These are phyloP conservation scores for Drosophila basisetae DNA, from an alignment of 2,888 invertebrate genomes.

Conservation along the genomic window DNA sequence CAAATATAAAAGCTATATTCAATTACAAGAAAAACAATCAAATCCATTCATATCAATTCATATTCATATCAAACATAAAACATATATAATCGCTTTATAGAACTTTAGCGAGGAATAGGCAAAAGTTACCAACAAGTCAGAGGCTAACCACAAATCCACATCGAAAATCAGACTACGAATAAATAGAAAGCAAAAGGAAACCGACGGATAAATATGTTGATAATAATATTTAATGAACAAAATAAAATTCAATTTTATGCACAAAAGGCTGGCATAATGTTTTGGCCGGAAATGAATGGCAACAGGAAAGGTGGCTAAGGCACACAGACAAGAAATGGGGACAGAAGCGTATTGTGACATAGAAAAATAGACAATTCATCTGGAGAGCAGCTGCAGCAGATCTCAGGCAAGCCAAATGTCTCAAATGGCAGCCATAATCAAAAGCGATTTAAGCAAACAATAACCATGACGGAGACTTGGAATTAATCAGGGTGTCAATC, in stretches of 20 bases:
- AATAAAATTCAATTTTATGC: not conserved
- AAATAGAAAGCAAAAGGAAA: not conserved
- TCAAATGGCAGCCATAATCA: not conserved
- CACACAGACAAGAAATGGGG: not conserved
- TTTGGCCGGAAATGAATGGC: not conserved
- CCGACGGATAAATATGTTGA: not conserved
- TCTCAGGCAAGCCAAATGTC: not conserved
- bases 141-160: not conserved
- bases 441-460: not conserved
- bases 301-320: not conserved
- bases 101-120: not conserved
- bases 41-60: no score
- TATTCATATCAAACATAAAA: not conserved
- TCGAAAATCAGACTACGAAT: no score
- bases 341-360: not conserved
- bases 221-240: not conserved
- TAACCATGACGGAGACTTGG: not conserved
- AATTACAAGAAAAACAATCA: no score
- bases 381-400: not conserved
- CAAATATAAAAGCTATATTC: no score
- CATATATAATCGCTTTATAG: not conserved
- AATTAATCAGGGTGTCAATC: not conserved
- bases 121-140: not conserved
- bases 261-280: not conserved
- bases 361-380: not conserved